phyloP scores from a whole-genome alignment of 2,797 vertebrate species.

The Hozukius guyotensis region DNA sequence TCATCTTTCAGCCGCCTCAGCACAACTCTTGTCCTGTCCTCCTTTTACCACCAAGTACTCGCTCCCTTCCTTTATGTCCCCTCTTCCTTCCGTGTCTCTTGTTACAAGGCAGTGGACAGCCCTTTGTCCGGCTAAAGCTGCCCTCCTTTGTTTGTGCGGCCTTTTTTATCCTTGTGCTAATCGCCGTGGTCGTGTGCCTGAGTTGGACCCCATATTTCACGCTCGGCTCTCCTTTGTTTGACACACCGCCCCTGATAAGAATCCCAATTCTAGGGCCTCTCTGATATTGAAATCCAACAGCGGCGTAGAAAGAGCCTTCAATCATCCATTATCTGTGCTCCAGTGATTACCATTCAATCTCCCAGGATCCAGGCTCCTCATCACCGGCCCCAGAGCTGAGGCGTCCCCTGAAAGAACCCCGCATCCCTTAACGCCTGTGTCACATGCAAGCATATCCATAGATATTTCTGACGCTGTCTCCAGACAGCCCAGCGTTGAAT shows the following conservation, averaged over 20 bases:
- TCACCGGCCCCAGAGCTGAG: constrained; percentile 74
- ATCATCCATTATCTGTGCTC: constrained; percentile 87
- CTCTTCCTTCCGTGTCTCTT: constrained; percentile 74
- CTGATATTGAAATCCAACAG: constrained; percentile 87
- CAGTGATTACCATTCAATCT: constrained; percentile 87
- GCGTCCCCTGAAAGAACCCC: constrained; percentile 78
- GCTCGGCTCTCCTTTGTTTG: constrained; percentile 84
- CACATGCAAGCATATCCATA: constrained; percentile 79
- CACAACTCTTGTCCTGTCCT: constrained; percentile 71
- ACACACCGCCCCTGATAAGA: constrained; percentile 85
- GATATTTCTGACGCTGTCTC: constrained; percentile 75
- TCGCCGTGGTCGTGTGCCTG: constrained; percentile 84
- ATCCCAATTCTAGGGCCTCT: constrained; percentile 86
- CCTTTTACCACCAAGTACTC: constrained; percentile 64
- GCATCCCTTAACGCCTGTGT: constrained; percentile 72
- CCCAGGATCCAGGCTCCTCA: constrained; percentile 76
- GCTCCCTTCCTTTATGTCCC: constrained; percentile 64
- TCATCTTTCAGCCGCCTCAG: constrained; percentile 61
- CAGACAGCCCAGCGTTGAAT: constrained; percentile 71
- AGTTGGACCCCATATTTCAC: constrained; percentile 86
- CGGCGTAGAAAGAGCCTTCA: constrained; percentile 84
- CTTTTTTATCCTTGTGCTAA: constrained; percentile 84
- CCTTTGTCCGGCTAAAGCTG: constrained; percentile 80
- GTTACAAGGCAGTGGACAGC: constrained; percentile 76
- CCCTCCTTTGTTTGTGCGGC: constrained; percentile 77